Percentiles rank a stretch among this genome's conserved stretches.
Evolutionary conservation across 2,888 invertebrate genomes (phyloP).

Genomic region (Pteria penguin): DNA sequence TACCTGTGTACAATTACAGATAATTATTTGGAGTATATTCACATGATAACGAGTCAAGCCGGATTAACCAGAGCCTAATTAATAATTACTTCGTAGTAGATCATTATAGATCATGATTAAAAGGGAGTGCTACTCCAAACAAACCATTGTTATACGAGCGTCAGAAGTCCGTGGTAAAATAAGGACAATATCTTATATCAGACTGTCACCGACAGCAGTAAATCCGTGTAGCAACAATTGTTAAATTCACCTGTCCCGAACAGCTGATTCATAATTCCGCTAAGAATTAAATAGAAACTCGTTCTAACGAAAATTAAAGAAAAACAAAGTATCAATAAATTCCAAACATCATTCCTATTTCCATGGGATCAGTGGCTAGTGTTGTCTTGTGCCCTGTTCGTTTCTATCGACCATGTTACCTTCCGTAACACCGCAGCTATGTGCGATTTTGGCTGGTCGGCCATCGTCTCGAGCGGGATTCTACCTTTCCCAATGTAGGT

Average conservation of each 20-base stretch:
- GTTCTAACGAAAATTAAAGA: background rate
- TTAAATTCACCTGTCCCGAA: constrained; percentile 1
- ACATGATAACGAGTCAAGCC: too few species aligned
- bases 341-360: background rate
- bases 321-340: background rate
- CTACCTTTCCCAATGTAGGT: constrained; percentile 20
- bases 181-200: too few species aligned
- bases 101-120: too few species aligned
- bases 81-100: too few species aligned
- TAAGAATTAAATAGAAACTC: background rate
- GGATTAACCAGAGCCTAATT: too few species aligned
- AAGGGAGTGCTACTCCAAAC: too few species aligned
- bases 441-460: constrained; percentile 17
- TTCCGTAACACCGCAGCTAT: constrained; percentile 16
- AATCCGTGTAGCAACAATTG: too few species aligned
- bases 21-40: too few species aligned
- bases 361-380: background rate
- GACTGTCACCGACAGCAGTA: too few species aligned
- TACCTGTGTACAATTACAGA: too few species aligned
- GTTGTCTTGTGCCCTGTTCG: background rate
- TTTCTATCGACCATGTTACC: background rate
- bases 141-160: too few species aligned
- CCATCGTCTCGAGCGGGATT: constrained; percentile 17
- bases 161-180: too few species aligned
- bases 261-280: constrained; percentile 11